Evolutionary conservation across 2,888 invertebrate genomes (phyloP).

Genomic region (Scaptomyza polygonia): DNA sequence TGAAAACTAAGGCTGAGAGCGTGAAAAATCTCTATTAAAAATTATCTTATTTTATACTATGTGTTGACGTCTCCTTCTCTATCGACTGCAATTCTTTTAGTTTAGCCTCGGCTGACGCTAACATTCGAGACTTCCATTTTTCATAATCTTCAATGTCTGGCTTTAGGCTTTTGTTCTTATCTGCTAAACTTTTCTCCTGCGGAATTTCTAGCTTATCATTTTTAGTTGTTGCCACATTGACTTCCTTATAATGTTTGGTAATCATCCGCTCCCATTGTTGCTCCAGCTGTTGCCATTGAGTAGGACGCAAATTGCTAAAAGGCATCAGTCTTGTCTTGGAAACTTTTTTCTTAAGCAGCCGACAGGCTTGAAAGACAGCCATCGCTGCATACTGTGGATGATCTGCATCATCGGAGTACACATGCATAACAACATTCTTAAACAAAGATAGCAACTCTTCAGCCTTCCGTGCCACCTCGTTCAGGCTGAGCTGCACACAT

Average conservation of each 20-base stretch:
- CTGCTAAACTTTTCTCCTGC: conserved; percentile 26
- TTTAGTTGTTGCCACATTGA: conserved; percentile 9
- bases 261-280: conserved; percentile 86
- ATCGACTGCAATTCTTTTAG: conserved; percentile 36
- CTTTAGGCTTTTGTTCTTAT: conserved; percentile 33
- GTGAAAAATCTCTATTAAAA: neutral
- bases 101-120: conserved; percentile 84
- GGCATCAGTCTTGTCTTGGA: conserved; percentile 86
- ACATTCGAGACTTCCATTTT: conserved; percentile 87
- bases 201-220: conserved; percentile 53
- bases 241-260: conserved; percentile 64
- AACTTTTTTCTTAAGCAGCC: conserved; percentile 86
- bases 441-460: conserved; percentile 86
- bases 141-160: conserved; percentile 86
- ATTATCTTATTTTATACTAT: neutral
- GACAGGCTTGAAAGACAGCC: conserved; percentile 88
- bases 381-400: conserved; percentile 88
- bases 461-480: conserved; percentile 84
- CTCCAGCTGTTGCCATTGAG: conserved; percentile 87
- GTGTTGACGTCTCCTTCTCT: neutral
- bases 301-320: conserved; percentile 86
- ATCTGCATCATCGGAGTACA: conserved; percentile 84
- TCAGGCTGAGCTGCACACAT: conserved; percentile 87
- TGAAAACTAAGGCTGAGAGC: neutral
- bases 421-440: conserved; percentile 79